Conservation (phyloP, 2,113 vertebrate genomes). For the Loxodonta africana region DNA sequence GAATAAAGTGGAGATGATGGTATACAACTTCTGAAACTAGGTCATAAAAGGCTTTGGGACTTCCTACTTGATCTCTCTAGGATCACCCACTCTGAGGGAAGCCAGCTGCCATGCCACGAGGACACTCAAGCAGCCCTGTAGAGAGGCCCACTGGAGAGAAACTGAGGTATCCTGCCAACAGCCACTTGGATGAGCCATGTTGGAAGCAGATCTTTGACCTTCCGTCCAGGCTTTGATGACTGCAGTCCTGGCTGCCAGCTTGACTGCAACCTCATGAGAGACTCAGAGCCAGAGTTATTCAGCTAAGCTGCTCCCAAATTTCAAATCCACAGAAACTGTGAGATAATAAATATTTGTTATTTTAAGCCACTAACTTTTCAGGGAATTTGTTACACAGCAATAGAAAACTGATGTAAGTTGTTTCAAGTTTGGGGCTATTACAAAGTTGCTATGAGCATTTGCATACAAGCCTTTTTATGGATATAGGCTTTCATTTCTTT, state of each 20-base stretch:
- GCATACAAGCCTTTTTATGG: not conserved
- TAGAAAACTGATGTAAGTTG: not conserved
- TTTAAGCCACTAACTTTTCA: not conserved
- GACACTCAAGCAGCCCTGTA: not conserved
- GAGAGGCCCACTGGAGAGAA: not conserved
- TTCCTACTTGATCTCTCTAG: not conserved
- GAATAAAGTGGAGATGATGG: not conserved
- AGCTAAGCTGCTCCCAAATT: not conserved
- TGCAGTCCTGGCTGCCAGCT: not conserved
- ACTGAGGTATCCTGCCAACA: not conserved
- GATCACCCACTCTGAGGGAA: not conserved
- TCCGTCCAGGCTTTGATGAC: not conserved
- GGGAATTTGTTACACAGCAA: not conserved
- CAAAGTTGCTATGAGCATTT: not conserved
- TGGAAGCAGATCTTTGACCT: not conserved
- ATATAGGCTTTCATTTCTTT: conserved; percentile 4
- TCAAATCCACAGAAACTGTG: not conserved
- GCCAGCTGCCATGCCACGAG: not conserved
- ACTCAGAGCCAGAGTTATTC: not conserved
- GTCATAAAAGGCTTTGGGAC: not conserved
- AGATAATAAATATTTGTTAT: not conserved
- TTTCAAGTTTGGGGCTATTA: not conserved
- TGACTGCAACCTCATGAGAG: not conserved
- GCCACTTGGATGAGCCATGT: not conserved
- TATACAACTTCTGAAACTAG: not conserved